phyloP scores from a whole-genome alignment of 92 coral and sea anemone species.

The Siderastrea siderea region DNA sequence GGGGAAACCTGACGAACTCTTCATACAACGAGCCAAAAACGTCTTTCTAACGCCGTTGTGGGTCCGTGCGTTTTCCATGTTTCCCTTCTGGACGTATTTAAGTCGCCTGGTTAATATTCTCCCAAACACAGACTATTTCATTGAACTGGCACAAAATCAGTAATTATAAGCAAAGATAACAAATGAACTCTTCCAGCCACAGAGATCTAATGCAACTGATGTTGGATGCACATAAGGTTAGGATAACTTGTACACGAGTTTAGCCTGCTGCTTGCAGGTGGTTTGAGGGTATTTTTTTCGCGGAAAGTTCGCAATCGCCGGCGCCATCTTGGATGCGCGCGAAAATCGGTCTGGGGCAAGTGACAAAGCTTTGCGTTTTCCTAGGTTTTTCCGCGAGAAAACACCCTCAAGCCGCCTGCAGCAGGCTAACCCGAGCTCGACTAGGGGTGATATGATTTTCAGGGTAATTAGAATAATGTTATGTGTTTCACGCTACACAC shows the following conservation, averaged over 20 bases:
- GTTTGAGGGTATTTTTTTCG: too few species aligned
- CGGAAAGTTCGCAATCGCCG: too few species aligned
- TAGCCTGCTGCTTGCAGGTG: too few species aligned
- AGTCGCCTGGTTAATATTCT: constrained; percentile 38
- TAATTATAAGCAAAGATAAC: constrained; percentile 42
- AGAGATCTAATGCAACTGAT: constrained; percentile 71
- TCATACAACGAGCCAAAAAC: constrained; percentile 26
- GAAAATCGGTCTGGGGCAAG: too few species aligned
- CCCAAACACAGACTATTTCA: constrained; percentile 40
- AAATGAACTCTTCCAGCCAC: neutral
- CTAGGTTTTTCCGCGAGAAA: too few species aligned
- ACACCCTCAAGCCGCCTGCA: too few species aligned
- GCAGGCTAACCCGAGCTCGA: too few species aligned
- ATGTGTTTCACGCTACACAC: too few species aligned
- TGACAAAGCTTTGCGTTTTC: too few species aligned
- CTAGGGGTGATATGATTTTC: too few species aligned
- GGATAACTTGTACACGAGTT: constrained; percentile 62
- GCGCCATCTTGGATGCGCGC: too few species aligned
- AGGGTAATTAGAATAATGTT: too few species aligned
- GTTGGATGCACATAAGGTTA: constrained; percentile 75
- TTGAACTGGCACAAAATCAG: constrained; percentile 39
- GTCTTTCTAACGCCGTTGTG: constrained; percentile 48
- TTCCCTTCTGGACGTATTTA: constrained; percentile 57
- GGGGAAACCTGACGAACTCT: constrained; percentile 43
- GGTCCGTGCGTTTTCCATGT: constrained; percentile 58